Conservation (phyloP, 2,113 vertebrate genomes). For the Cavia aperea region DNA sequence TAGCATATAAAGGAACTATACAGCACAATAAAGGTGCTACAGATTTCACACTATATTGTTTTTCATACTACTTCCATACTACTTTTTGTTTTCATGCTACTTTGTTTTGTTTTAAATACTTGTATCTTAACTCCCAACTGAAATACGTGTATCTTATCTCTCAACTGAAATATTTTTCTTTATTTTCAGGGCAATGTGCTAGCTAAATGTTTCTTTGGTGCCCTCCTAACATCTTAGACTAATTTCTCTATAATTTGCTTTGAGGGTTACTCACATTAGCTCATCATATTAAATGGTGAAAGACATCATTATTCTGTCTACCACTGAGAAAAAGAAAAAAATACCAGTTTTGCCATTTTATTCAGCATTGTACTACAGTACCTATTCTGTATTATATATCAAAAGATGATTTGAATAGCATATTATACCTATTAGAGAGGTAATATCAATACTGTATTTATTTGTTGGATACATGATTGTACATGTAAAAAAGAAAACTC, state of each 20-base stretch:
- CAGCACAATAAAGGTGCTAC: not conserved
- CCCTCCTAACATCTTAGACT: not conserved
- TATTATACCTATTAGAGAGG: not conserved
- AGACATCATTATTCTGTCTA: not conserved
- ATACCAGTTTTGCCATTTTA: not conserved
- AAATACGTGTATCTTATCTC: not conserved
- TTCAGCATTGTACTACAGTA: not conserved
- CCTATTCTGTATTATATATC: not conserved
- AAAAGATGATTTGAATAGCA: not conserved
- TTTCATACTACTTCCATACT: no score
- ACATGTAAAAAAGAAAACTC: not conserved
- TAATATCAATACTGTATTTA: not conserved
- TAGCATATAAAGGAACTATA: not conserved
- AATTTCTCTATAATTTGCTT: not conserved
- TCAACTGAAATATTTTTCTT: not conserved
- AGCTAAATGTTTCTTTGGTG: not conserved
- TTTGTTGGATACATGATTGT: not conserved
- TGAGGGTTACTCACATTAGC: not conserved
- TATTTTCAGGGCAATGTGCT: not conserved
- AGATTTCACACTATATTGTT: not conserved
- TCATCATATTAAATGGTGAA: not conserved
- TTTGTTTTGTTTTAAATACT: no score
- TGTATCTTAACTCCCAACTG: no score
- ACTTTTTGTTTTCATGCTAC: no score
- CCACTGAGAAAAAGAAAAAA: not conserved